Conservation (phyloP, 2,113 vertebrate species). For the Spilogale gracilis region DNA sequence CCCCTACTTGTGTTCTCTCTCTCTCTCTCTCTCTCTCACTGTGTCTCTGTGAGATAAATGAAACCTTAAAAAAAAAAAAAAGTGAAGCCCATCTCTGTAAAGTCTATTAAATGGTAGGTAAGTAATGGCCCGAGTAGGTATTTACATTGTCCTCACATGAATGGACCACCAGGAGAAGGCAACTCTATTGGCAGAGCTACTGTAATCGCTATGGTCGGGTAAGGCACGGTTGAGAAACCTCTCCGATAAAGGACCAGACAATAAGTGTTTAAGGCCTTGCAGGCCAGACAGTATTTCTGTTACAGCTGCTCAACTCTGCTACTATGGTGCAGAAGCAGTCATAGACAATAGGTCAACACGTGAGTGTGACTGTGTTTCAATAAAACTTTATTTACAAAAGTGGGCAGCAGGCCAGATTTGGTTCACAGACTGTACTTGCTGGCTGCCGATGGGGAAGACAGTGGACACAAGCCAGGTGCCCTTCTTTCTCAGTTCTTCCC, state of each 20-base stretch:
- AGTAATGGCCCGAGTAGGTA: not conserved
- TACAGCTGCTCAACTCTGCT: not conserved
- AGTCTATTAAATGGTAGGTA: not conserved
- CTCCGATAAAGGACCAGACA: not conserved
- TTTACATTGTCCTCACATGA: not conserved
- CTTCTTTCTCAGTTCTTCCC: not conserved
- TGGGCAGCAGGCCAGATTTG: not conserved
- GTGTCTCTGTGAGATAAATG: no score
- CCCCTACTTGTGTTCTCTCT: no score
- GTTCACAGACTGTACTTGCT: not conserved
- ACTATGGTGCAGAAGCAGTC: not conserved
- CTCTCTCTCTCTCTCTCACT: no score
- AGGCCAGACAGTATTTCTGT: not conserved
- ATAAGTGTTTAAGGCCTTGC: not conserved
- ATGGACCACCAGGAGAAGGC: not conserved
- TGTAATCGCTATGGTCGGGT: not conserved
- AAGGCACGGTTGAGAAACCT: not conserved
- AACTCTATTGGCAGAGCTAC: not conserved
- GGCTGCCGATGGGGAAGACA: not conserved
- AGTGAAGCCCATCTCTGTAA: not conserved
- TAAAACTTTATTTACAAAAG: slow-evolving; percentile 58
- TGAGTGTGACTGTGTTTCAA: not conserved
- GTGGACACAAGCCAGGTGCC: not conserved
- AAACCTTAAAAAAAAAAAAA: not conserved
- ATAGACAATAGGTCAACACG: not conserved